Evolutionary conservation across 2,888 invertebrate species (phyloP), one percentile per base, ranked within the genome.

Genomic region (Nomada ferruginata): DNA sequence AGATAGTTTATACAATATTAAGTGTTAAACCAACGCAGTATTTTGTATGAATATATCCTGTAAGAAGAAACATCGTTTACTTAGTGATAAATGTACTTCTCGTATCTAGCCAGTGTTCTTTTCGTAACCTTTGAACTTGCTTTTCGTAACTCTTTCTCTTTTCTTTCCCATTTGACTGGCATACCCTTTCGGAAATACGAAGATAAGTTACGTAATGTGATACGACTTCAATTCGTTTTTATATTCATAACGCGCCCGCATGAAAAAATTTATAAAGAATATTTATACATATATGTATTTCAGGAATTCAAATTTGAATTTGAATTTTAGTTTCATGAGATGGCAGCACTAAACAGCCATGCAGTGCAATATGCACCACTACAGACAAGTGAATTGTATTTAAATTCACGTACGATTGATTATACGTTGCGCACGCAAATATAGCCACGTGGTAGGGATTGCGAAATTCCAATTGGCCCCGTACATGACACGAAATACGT

Each of bases 381-480:
- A 59, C 53, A 59, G 18, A 71, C 26, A 47, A 59, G 71, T 13
- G 44, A 18, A 53, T 63, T 36, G 20, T 50, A 29, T 68, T 57
- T 53, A 65, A 69, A 66, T 26, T 50, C 55, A 36, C 9, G 36
- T 42, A 71, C 29, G 26, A 36, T 75, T 36, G 29, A 36, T 29
- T 59, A 60, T 53, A 59, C 9, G 5, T 7, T 80, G 89, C 86
- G 85, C 72, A 82, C 89, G 87, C 85, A 79, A 1, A 20, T 26
- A 29, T 13, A 20, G 63, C 76, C 53, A 81, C 83, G 76, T 73
- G 60, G 71, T 70, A 66, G 68, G 66, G 75, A 72, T 63, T 59
- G 74, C 44, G 47, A 61, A 66, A 50, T 76, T 73, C 73, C 70
- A 83, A 88, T 88, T 88, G 88, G 87, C 42, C 63, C 69, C 69